Conservation (phyloP, 2,888 invertebrate species). For the Autographa pulchrina region DNA sequence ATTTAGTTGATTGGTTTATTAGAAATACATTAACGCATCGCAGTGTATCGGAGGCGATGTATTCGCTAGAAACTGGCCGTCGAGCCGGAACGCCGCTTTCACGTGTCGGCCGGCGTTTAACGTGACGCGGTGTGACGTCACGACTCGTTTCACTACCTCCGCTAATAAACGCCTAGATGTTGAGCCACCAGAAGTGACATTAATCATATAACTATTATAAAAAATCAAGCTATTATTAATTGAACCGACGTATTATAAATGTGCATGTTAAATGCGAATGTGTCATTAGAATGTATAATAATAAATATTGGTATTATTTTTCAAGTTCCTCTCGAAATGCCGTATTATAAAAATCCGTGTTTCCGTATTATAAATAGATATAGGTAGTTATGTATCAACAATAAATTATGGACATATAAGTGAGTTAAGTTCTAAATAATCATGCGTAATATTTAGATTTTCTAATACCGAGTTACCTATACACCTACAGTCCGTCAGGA, state of each 20-base stretch:
- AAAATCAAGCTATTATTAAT: conserved; percentile 6
- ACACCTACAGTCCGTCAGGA: conserved; percentile 7
- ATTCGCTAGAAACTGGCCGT: conserved; percentile 80
- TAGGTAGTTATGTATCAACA: too few species aligned
- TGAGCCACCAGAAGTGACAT: conserved; percentile 51
- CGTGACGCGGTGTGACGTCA: conserved; percentile 78
- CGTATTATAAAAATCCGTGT: not conserved
- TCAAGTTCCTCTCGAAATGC: not conserved
- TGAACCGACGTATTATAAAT: not conserved
- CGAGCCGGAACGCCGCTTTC: conserved; percentile 86
- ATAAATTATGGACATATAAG: too few species aligned
- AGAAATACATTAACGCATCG: conserved; percentile 54
- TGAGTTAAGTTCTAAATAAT: too few species aligned
- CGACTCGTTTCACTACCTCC: conserved; percentile 76
- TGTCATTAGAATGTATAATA: not conserved
- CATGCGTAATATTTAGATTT: not conserved
- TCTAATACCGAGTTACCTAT: not conserved
- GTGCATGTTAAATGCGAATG: not conserved
- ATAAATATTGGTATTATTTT: too few species aligned
- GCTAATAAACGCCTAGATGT: conserved; percentile 51
- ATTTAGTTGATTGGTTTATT: conserved; percentile 48
- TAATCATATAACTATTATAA: conserved; percentile 25
- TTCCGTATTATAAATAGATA: not conserved
- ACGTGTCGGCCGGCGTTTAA: conserved; percentile 60
- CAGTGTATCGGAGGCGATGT: conserved; percentile 57